Evolutionary conservation across 2,797 vertebrate genomes (phyloP), one percentile per base, ranked within the genome.

Genomic region (Coracias cyanogaster): DNA sequence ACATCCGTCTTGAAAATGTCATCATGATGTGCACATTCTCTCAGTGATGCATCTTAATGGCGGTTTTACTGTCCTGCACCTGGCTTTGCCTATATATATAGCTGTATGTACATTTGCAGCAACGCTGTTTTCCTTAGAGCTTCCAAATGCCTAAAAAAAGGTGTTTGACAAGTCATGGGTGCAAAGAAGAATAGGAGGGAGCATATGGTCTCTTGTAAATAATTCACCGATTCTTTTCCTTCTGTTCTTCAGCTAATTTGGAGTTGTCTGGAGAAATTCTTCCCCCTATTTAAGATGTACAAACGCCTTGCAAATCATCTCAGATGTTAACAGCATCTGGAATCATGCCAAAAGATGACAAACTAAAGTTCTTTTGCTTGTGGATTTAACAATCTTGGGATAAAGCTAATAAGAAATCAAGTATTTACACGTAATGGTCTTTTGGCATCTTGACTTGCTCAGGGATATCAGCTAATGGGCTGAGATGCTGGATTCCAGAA

Each of bases 381-480:
- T 51, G 84, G 48, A 57, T 61, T 91, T 89, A 89, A 78, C 92
- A 92, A 85, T 85, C 84, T 71, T 67, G 18, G 84, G 46, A 48
- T 54, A 46, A 24, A 88, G 67, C 65, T 76, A 28, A 89, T 70
- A 89, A 62, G 90, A 97, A 97, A 89, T 79, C 76, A 92, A 78
- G 87, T 67, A 88, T 94, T 82, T 77, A 69, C 48, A 82, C 9
- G 25, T 55, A 94, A 90, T 46, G 57, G 64, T 83, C 52, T 89
- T 86, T 64, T 67, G 72, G 80, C 78, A 83, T 84, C 65, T 78
- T 86, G 48, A 52, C 41, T 74, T 82, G 29, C 74, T 92, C 66
- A 89, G 65, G 74, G 79, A 71, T 65, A 88, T 43, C 65, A 77
- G 65, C 49, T 95, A 94, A 88, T 81, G 43, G 82, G 51, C 45